These are phyloP conservation scores for Rhinogobio ventralis DNA, from an alignment of 2,797 vertebrate genomes.

Conservation along the genomic window DNA sequence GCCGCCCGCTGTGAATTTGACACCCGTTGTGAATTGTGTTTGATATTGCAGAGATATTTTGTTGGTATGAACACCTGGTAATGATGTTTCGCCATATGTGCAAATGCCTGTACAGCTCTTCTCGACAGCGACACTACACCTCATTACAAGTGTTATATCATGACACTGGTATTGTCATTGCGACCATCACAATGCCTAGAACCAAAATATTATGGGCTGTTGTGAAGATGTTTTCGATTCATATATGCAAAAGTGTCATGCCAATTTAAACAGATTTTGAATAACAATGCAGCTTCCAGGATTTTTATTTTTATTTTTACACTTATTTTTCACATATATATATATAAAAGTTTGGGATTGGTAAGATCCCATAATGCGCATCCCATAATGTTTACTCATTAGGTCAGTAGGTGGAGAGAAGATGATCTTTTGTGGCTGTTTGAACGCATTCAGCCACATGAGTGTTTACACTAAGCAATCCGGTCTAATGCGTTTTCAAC, in stretches of 20 bases:
- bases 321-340: too few relatives aligned
- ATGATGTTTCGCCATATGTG: slow-evolving; percentile 19
- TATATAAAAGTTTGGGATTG: too few relatives aligned
- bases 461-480: too few relatives aligned
- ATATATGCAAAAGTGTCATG: background rate
- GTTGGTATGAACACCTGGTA: background rate
- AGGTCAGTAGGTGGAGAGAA: too few relatives aligned
- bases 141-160: slow-evolving; percentile 20
- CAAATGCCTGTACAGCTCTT: slow-evolving; percentile 25
- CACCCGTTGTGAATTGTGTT: slow-evolving; percentile 29
- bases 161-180: slow-evolving; percentile 1
- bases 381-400: too few relatives aligned
- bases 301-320: too few relatives aligned
- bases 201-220: background rate
- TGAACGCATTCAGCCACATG: too few relatives aligned
- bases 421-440: too few relatives aligned
- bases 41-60: slow-evolving; percentile 24
- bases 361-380: too few relatives aligned
- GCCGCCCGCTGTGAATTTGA: slow-evolving; percentile 19
- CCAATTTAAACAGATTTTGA: background rate
- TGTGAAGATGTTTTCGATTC: slow-evolving; percentile 1
- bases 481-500: too few relatives aligned
- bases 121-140: slow-evolving; percentile 3
- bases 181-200: background rate
- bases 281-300: background rate